phyloP scores from a whole-genome alignment of 2,888 invertebrate genomes.

The Phyllotreta cruciferae region DNA sequence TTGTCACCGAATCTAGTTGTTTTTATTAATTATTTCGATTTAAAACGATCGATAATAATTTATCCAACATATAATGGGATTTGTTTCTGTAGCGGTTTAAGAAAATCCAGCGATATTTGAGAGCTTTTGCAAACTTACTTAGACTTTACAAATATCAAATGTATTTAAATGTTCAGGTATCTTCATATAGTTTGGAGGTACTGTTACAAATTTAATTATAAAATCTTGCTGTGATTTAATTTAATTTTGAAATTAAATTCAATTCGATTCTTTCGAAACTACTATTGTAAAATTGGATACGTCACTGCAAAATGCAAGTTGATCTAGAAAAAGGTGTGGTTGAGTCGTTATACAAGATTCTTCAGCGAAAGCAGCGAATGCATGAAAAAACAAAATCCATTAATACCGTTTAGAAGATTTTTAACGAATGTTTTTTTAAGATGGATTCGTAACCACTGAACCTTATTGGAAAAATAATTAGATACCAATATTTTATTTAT shows the following conservation, averaged over 20 bases:
- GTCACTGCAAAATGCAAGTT: constrained; percentile 22
- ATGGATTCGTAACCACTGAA: not conserved
- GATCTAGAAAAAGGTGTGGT: constrained; percentile 40
- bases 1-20: not conserved
- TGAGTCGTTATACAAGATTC: constrained; percentile 43
- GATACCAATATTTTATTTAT: not conserved
- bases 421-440: constrained; percentile 6
- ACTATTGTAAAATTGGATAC: constrained; percentile 7
- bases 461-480: constrained; percentile 5
- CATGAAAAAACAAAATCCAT: constrained; percentile 27
- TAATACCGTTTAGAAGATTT: constrained; percentile 5
- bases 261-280: not conserved
- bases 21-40: constrained; percentile 2
- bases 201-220: too few relatives aligned
- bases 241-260: too few relatives aligned
- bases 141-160: too few relatives aligned
- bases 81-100: not conserved
- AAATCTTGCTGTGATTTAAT: too few relatives aligned
- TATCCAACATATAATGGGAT: not conserved
- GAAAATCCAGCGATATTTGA: too few relatives aligned
- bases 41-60: not conserved
- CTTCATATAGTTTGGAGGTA: too few relatives aligned
- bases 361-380: constrained; percentile 42
- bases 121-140: too few relatives aligned
- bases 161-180: too few relatives aligned